Evolutionary conservation across 2,888 invertebrate genomes (phyloP).

Genomic region (Eupithecia centaureata): DNA sequence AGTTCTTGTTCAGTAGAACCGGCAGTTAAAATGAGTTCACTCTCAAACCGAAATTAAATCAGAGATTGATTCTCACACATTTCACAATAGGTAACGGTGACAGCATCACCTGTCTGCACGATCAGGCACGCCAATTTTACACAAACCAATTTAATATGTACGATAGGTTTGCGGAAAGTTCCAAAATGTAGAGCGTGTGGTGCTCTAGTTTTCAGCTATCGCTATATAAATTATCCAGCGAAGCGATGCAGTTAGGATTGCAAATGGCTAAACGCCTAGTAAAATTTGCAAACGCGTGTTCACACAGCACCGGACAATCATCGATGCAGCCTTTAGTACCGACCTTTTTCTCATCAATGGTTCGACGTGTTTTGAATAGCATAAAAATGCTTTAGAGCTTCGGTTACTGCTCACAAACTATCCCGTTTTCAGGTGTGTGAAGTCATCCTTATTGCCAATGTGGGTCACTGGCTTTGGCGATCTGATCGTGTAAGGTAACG

Average conservation of each 20-base stretch:
- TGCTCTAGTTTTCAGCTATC: slow-evolving; percentile 55
- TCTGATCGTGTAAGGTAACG: slow-evolving; percentile 76
- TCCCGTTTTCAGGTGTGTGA: slow-evolving; percentile 12
- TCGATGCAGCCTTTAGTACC: neutral
- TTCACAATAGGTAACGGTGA: slow-evolving; percentile 42
- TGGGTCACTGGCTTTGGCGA: slow-evolving; percentile 64
- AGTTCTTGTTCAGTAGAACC: neutral
- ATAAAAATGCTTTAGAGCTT: neutral
- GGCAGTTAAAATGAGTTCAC: slow-evolving; percentile 9
- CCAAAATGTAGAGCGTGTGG: slow-evolving; percentile 47
- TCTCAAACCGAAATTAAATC: slow-evolving; percentile 22
- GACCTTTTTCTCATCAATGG: neutral
- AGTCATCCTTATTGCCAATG: slow-evolving; percentile 49
- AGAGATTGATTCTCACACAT: slow-evolving; percentile 35
- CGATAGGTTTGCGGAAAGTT: slow-evolving; percentile 42
- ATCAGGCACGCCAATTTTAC: slow-evolving; percentile 44
- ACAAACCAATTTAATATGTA: slow-evolving; percentile 44
- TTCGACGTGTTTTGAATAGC: neutral
- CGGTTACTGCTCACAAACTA: too few species aligned
- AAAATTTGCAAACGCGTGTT: neutral
- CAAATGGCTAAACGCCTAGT: slow-evolving; percentile 11
- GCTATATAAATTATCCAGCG: slow-evolving; percentile 52
- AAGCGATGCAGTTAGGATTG: slow-evolving; percentile 55
- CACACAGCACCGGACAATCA: neutral
- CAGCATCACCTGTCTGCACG: slow-evolving; percentile 38